Base-by-base conservation (phyloP, 1,140 invertebrate genomes). In the Tetramorium alpestre region DNA sequence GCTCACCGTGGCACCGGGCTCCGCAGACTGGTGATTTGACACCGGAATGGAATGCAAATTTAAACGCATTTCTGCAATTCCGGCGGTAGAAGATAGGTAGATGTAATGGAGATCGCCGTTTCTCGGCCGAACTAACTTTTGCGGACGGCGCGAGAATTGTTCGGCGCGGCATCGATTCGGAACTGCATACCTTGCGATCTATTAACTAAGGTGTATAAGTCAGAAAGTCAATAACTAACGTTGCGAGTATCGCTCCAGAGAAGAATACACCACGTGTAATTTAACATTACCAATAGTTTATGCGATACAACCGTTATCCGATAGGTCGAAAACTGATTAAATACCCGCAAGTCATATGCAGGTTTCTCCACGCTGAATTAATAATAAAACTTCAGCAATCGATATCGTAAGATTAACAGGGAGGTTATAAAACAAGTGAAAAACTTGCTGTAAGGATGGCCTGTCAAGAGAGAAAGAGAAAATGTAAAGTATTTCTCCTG, bases 11-110 rank as follows among this genome's bases (percentile, higher is more conserved):
- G 25, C n/a, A n/a, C 18, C 33, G 38, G 11, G 1, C 38, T 41
- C 10, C 4, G 72, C 58, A 49, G 69, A 41, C 56, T 11, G 75
- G 54, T 70, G 88, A 77, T 89, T 87, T 87, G 89, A 91, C 91
- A 85, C 56, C 82, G 73, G 86, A 86, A 92, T 87, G 86, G 89
- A 91, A 92, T 92, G 91, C 90, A 92, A 92, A 92, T 92, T 92
- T 90, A 88, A 92, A 90, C 72, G 86, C 86, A 88, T 92, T 90
- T 91, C 89, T 89, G 75, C 58, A 89, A 90, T 90, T 92, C 88
- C 80, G 80, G 87, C 81, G 77, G 73, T 80, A 25, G n/a, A 56
- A 58, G 60, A 81, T 89, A 87, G 90, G 62, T 78, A 49, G 41
- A 70, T 65, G 77, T 87, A 88, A 91, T 85, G 85, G 85, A 91